Evolutionary conservation across 2,888 invertebrate genomes (phyloP).

Genomic region (Scaptomyza reducta): DNA sequence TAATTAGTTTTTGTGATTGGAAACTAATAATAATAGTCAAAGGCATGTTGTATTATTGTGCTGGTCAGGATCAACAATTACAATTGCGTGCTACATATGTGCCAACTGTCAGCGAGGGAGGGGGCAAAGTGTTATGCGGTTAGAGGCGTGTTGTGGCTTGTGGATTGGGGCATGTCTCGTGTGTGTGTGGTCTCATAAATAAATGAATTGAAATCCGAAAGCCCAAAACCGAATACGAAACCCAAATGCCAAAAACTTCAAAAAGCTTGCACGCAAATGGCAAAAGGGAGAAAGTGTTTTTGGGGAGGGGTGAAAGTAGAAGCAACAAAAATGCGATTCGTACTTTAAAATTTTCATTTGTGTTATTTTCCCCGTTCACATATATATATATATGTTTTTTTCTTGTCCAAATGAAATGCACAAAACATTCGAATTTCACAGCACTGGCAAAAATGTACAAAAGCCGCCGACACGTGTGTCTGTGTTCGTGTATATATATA

Average conservation of each 20-base stretch:
- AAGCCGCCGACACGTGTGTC: background rate
- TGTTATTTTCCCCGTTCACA: slow-evolving; percentile 15
- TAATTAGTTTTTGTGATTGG: slow-evolving; percentile 11
- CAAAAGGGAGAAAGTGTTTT: slow-evolving; percentile 19
- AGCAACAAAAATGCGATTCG: slow-evolving; percentile 33
- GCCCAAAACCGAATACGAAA: slow-evolving; percentile 1
- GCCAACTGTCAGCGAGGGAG: too few relatives aligned
- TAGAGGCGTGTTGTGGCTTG: background rate
- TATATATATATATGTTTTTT: slow-evolving; percentile 20
- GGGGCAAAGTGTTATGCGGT: background rate
- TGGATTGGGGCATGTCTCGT: background rate
- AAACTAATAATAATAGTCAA: background rate
- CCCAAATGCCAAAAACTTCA: slow-evolving; percentile 39
- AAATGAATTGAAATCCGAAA: slow-evolving; percentile 38
- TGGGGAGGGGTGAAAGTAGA: background rate
- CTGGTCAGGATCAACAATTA: slow-evolving; percentile 6
- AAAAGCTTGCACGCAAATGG: slow-evolving; percentile 48
- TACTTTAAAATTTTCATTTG: slow-evolving; percentile 27
- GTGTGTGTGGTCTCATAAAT: slow-evolving; percentile 42
- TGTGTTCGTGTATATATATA: too few relatives aligned
- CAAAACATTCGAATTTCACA: slow-evolving; percentile 38
- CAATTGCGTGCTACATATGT: slow-evolving; percentile 12
- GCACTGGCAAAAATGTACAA: slow-evolving; percentile 43
- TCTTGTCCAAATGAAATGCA: slow-evolving; percentile 33
- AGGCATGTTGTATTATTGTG: slow-evolving; percentile 22